phyloP scores from a whole-genome alignment of 2,797 vertebrate genomes.

The Muscicapa striata region DNA sequence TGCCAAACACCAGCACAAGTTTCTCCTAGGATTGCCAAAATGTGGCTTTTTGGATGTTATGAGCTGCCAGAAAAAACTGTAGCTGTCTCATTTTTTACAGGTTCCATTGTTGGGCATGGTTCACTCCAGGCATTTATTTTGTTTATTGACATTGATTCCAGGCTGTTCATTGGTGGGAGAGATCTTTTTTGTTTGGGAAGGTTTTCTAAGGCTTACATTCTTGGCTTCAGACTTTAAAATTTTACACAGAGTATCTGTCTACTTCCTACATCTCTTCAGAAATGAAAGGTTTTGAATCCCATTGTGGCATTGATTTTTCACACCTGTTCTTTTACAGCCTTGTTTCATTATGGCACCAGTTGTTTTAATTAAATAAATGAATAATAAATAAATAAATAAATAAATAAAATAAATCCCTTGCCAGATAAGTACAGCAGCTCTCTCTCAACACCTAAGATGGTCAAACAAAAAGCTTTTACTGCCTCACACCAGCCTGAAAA shows the following conservation, averaged over 20 bases:
- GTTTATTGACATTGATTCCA: background rate
- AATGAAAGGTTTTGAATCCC: background rate
- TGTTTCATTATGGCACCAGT: background rate
- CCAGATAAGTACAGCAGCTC: background rate
- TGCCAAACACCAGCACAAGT: fast-evolving
- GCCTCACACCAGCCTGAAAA: background rate
- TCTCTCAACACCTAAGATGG: background rate
- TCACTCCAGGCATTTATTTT: background rate
- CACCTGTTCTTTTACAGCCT: background rate
- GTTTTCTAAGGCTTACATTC: background rate
- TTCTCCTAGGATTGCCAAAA: background rate
- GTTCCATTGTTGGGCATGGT: fast-evolving
- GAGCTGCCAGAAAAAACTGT: background rate
- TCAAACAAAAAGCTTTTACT: background rate
- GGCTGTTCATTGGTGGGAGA: fast-evolving
- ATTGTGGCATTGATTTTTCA: background rate
- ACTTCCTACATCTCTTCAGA: background rate
- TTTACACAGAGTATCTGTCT: background rate
- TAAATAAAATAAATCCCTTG: background rate
- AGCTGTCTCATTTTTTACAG: background rate
- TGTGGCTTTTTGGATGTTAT: background rate
- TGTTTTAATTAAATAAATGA: background rate
- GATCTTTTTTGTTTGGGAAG: background rate
- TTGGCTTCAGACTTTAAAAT: background rate
- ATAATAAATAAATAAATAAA: no score